Evolutionary conservation across 2,113 vertebrate genomes (phyloP).

Genomic region (Sinocyclocheilus maitianheensis): DNA sequence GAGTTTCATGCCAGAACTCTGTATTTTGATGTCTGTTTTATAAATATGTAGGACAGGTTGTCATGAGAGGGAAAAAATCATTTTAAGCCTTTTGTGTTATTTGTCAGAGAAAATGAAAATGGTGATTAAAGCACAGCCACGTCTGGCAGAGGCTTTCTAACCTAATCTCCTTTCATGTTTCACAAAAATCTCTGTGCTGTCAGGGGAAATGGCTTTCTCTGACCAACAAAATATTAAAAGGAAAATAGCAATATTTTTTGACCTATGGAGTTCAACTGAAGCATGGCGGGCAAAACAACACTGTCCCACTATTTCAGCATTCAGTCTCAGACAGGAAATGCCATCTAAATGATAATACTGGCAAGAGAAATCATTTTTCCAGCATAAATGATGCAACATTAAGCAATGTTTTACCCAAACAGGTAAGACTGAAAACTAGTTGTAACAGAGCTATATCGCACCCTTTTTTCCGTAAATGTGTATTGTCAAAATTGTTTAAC

Average conservation of each 20-base stretch:
- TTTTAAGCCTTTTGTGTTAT: background rate
- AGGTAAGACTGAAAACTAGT: background rate
- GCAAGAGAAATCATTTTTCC: background rate
- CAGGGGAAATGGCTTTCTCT: conserved; percentile 29
- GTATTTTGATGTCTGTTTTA: background rate
- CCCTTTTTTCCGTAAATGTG: too few relatives aligned
- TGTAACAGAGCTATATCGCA: too few relatives aligned
- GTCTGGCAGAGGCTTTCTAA: conserved; percentile 40
- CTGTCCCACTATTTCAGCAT: background rate
- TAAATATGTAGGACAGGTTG: background rate
- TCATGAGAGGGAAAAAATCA: background rate
- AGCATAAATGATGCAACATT: background rate
- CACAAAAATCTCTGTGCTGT: conserved; percentile 41
- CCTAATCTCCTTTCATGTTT: conserved; percentile 35
- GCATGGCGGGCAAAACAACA: background rate
- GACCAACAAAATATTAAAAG: conserved; percentile 12
- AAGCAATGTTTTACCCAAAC: background rate
- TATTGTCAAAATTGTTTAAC: too few relatives aligned
- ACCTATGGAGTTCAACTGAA: background rate
- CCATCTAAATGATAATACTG: background rate
- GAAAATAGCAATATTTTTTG: background rate
- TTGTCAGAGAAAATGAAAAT: conserved; percentile 30
- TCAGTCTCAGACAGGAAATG: background rate
- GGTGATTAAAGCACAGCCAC: conserved; percentile 21
- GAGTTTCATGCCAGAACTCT: too few relatives aligned